Evolutionary conservation across 2,888 invertebrate species (phyloP).

Genomic region (Lypha dubia): DNA sequence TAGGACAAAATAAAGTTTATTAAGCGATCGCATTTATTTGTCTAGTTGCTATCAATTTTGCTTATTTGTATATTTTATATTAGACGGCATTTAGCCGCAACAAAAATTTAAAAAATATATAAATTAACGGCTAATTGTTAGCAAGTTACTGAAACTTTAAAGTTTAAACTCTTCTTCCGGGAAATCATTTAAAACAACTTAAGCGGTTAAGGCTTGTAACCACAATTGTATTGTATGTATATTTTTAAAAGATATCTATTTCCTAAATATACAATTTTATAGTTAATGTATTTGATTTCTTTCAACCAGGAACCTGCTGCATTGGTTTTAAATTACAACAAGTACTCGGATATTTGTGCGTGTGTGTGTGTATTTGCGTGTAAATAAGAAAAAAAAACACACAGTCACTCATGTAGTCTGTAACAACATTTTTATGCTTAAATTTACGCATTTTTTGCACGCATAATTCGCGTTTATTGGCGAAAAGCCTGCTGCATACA

Average conservation of each 20-base stretch:
- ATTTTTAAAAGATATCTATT: constrained; percentile 13
- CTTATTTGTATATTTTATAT: too few species aligned
- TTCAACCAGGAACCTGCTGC: constrained; percentile 70
- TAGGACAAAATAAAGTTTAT: too few species aligned
- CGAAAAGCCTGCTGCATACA: constrained; percentile 53
- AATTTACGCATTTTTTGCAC: constrained; percentile 72
- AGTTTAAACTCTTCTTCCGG: too few species aligned
- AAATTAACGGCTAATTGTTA: too few species aligned
- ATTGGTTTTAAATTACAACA: constrained; percentile 66
- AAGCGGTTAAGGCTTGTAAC: too few species aligned
- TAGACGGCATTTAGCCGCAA: too few species aligned
- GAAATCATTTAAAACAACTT: too few species aligned
- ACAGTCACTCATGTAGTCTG: constrained; percentile 23
- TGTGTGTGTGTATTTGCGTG: constrained; percentile 13
- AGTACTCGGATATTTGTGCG: constrained; percentile 19
- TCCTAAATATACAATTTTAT: neutral
- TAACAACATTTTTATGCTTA: constrained; percentile 52
- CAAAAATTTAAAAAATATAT: too few species aligned
- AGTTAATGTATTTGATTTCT: constrained; percentile 28
- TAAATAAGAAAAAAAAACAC: constrained; percentile 22
- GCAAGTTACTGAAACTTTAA: too few species aligned
- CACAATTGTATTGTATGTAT: too few species aligned
- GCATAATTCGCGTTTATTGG: constrained; percentile 61
- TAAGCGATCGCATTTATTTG: too few species aligned
- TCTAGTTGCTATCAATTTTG: too few species aligned